Conservation (phyloP, 2,797 vertebrate species). For the Helicolenus hilgendorfi region DNA sequence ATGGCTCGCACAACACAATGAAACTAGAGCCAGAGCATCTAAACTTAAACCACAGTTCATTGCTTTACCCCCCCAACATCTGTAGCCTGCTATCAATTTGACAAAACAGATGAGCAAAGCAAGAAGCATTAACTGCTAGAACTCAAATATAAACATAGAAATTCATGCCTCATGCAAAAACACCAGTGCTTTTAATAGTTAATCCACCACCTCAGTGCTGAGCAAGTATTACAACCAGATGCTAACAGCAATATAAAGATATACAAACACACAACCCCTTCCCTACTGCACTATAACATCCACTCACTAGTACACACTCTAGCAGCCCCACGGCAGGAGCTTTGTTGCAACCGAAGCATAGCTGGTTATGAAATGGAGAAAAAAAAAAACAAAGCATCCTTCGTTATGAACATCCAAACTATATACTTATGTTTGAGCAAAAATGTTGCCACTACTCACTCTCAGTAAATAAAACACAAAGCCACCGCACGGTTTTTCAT, state of each 20-base stretch:
- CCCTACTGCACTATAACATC: conserved; percentile 26
- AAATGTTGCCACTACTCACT: conserved; percentile 7
- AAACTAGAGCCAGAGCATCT: conserved; percentile 17
- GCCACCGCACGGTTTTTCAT: conserved; percentile 47
- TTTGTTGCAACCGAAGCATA: conserved; percentile 62
- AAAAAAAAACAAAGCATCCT: conserved; percentile 24
- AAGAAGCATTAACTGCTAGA: background rate
- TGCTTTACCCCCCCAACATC: background rate
- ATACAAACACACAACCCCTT: conserved; percentile 29
- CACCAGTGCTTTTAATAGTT: conserved; percentile 59
- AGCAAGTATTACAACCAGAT: conserved; percentile 39
- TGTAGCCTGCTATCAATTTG: background rate
- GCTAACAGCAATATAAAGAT: conserved; percentile 42
- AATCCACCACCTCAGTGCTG: conserved; percentile 32
- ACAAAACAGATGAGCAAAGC: conserved; percentile 30
- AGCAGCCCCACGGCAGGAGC: conserved; percentile 38
- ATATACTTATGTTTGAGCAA: conserved; percentile 7
- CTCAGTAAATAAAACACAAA: conserved; percentile 24
- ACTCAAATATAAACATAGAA: conserved; percentile 54
- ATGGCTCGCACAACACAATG: conserved; percentile 14
- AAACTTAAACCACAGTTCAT: conserved; percentile 6
- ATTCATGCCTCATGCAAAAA: conserved; percentile 72
- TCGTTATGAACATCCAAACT: conserved; percentile 40
- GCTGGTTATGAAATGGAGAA: conserved; percentile 42
- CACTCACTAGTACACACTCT: conserved; percentile 28